phyloP scores from a whole-genome alignment of 2,888 invertebrate genomes.

The Hetaerina titia region DNA sequence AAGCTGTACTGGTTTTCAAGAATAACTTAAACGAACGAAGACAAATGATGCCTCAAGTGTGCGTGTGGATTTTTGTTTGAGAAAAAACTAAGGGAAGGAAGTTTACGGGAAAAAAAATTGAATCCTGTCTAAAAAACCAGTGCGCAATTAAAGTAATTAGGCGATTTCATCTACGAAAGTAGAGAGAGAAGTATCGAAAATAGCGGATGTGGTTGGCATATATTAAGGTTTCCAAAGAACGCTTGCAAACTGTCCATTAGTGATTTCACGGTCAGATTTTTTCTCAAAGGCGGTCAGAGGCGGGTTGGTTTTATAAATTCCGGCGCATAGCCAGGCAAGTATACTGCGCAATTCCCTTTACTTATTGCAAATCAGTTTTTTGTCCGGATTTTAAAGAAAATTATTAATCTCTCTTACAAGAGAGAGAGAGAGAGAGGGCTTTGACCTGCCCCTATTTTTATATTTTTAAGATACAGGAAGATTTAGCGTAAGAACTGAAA shows the following conservation, averaged over 20 bases:
- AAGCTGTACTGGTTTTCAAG: background rate
- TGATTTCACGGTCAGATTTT: constrained; percentile 61
- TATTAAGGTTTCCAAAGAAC: constrained; percentile 28
- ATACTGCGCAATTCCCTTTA: background rate
- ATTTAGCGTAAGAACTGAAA: too few species aligned
- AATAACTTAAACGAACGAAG: background rate
- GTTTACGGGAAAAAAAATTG: background rate
- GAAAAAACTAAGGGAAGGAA: background rate
- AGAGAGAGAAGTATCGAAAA: constrained; percentile 14
- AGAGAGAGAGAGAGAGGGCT: too few species aligned
- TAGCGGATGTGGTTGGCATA: constrained; percentile 34
- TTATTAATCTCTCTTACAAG: background rate
- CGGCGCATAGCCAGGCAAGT: background rate
- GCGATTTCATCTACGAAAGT: background rate
- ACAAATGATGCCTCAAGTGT: background rate
- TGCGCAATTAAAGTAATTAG: background rate
- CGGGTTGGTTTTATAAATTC: constrained; percentile 43
- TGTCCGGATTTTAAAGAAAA: background rate
- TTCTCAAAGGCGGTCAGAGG: constrained; percentile 48
- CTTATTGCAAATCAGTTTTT: background rate
- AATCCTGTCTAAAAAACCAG: background rate
- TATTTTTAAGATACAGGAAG: too few species aligned
- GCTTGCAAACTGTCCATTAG: constrained; percentile 48
- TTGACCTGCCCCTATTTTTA: too few species aligned
- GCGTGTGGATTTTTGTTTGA: background rate